These are phyloP conservation scores for Catamblyrhynchus diadema DNA, from an alignment of 2,797 vertebrate genomes.

Conservation along the genomic window DNA sequence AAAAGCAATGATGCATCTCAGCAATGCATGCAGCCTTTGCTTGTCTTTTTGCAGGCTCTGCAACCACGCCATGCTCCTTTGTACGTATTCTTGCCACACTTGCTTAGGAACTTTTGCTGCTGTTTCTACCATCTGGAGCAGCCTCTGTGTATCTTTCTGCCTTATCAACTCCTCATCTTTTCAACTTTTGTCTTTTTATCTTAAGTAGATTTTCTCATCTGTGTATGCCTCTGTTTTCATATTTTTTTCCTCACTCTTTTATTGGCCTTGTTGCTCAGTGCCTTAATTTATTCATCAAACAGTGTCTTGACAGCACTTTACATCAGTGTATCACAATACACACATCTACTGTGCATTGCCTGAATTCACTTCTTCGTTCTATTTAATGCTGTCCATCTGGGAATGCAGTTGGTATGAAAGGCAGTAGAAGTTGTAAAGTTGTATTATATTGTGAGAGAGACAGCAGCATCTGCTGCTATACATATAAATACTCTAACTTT, in stretches of 20 bases:
- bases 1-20: neutral
- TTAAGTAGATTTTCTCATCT: neutral
- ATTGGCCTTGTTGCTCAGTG: neutral
- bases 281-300: slow-evolving; percentile 41
- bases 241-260: neutral
- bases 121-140: slow-evolving; percentile 33
- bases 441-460: neutral
- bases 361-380: neutral
- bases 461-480: slow-evolving; percentile 11
- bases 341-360: neutral
- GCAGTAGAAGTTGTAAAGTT: slow-evolving; percentile 23
- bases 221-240: neutral
- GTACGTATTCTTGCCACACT: neutral
- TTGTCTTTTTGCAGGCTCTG: neutral
- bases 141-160: neutral
- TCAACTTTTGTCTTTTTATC: neutral
- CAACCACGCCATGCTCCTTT: neutral
- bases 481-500: neutral
- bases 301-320: slow-evolving; percentile 8
- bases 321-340: neutral
- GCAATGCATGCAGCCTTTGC: neutral
- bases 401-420: slow-evolving; percentile 16
- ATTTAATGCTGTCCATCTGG: slow-evolving; percentile 18
- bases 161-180: neutral
- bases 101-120: neutral